A percentile compares a stretch with the other conserved stretches of the same genome.
phyloP scores from a whole-genome alignment of 2,797 vertebrate genomes.

The Acipenser oxyrinchus region DNA sequence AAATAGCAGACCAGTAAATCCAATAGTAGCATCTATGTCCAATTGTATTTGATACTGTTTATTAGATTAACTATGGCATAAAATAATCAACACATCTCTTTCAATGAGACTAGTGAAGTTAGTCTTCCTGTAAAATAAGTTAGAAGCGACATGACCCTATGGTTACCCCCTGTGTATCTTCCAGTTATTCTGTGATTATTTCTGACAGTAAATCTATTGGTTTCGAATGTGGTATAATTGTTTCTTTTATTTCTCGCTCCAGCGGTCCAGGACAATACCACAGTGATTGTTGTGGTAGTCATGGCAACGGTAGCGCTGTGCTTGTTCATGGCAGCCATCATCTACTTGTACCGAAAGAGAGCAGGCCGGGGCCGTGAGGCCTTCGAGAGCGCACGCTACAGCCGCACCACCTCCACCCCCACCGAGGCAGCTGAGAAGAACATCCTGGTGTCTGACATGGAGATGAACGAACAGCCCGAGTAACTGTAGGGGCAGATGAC shows the following conservation, averaged over 20 bases:
- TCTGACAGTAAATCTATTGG: too few species aligned
- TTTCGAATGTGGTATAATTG: too few species aligned
- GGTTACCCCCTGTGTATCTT: too few species aligned
- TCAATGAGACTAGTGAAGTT: too few species aligned
- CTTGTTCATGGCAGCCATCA: conserved; percentile 48
- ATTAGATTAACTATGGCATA: too few species aligned
- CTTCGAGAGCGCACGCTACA: conserved; percentile 90
- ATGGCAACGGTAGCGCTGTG: conserved; percentile 66
- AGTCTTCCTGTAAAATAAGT: too few species aligned
- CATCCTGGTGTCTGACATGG: conserved; percentile 97
- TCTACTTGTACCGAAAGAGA: conserved; percentile 73
- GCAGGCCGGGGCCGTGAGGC: conserved; percentile 51
- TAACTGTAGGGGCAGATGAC: conserved; percentile 41
- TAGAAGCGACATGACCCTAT: too few species aligned
- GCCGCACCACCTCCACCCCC: conserved; percentile 73
- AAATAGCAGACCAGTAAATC: too few species aligned
- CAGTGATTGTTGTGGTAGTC: conserved; percentile 71
- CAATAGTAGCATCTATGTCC: too few species aligned
- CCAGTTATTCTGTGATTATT: too few species aligned
- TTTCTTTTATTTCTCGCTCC: not conserved
- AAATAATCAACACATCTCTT: too few species aligned
- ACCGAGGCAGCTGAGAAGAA: conserved; percentile 84
- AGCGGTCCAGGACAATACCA: conserved; percentile 67
- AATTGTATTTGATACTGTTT: too few species aligned
- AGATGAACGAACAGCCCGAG: conserved; percentile 93